These are phyloP conservation scores for Hemibagrus wyckioides DNA, from an alignment of 2,113 vertebrate genomes.

Conservation along the genomic window DNA sequence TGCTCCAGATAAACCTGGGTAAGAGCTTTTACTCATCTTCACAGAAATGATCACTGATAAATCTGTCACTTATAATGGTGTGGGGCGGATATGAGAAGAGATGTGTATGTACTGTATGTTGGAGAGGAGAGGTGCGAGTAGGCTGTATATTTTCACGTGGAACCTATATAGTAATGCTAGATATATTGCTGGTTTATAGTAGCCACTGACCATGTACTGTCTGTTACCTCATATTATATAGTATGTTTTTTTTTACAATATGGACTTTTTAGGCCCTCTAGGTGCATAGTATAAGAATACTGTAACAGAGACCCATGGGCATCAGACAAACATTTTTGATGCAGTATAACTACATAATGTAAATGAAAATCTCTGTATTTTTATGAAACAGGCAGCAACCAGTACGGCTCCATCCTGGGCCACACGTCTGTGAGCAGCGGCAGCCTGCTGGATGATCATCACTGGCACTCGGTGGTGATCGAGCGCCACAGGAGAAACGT, in stretches of 20 bases:
- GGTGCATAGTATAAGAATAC: background rate
- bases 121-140: background rate
- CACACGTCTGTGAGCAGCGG: slow-evolving; percentile 92
- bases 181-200: background rate
- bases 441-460: slow-evolving; percentile 93
- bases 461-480: slow-evolving; percentile 93
- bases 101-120: background rate
- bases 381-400: slow-evolving; percentile 82
- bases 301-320: background rate
- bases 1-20: slow-evolving; percentile 95
- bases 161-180: background rate
- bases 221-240: background rate
- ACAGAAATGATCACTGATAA: background rate
- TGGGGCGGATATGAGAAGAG: background rate
- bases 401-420: slow-evolving; percentile 93
- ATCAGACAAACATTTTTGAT: background rate
- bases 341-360: background rate
- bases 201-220: background rate
- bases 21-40: slow-evolving; percentile 18
- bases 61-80: background rate
- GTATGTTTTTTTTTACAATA: background rate
- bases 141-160: background rate
- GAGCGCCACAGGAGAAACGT: slow-evolving; percentile 94
- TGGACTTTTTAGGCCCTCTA: background rate
- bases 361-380: background rate